These are phyloP conservation scores for Pentalonia nigronervosa DNA, from an alignment of 1,140 invertebrate genomes.

Conservation along the genomic window DNA sequence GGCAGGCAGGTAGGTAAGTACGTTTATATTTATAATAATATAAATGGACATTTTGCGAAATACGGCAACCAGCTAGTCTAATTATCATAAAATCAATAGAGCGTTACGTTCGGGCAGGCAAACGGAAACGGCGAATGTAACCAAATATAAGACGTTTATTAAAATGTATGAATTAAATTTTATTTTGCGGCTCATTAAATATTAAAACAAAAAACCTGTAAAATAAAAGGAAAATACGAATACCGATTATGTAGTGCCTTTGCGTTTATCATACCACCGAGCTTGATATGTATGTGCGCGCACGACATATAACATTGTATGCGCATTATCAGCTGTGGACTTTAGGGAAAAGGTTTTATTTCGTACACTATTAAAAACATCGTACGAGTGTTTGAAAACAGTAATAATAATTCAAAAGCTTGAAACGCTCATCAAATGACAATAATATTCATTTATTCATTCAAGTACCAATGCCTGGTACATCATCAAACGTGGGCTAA, in stretches of 20 bases:
- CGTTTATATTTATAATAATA: not conserved
- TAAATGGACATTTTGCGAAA: conserved; percentile 25
- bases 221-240: not conserved
- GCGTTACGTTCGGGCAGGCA: not conserved
- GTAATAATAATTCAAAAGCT: not conserved
- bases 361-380: not conserved
- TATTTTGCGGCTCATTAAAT: not conserved
- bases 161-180: not conserved
- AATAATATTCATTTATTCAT: not conserved
- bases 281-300: not conserved
- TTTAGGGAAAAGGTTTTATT: not conserved
- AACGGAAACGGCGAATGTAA: not conserved
- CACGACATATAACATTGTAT: not conserved
- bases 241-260: not conserved
- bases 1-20: not conserved
- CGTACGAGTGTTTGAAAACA: not conserved
- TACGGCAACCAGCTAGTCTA: conserved; percentile 2
- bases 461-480: not conserved
- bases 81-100: conserved; percentile 39
- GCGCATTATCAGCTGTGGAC: not conserved
- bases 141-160: not conserved
- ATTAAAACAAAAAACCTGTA: not conserved
- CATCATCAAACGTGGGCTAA: not conserved
- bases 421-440: not conserved
- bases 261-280: not conserved